These are phyloP conservation scores for Chelon auratus DNA, from an alignment of 2,797 vertebrate genomes.

Conservation along the genomic window DNA sequence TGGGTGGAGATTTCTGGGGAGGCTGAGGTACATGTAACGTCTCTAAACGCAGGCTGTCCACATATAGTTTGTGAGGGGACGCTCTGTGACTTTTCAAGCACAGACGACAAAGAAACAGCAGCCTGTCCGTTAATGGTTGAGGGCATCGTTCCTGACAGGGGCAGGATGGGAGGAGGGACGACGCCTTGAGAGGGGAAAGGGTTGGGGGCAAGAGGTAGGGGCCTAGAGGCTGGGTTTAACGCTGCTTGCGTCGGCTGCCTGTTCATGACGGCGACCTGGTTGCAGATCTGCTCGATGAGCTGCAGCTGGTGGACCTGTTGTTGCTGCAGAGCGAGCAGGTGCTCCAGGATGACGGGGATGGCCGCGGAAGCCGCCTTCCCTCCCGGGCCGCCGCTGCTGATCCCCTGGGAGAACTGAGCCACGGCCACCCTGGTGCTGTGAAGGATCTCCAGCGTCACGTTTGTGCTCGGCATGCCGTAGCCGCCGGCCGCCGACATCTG, in stretches of 20 bases:
- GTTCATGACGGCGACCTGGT: constrained; percentile 95
- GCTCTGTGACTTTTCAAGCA: constrained; percentile 83
- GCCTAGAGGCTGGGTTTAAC: constrained; percentile 82
- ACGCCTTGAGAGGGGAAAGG: constrained; percentile 86
- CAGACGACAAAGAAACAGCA: constrained; percentile 74
- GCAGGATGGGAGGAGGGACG: constrained; percentile 83
- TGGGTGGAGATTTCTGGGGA: constrained; percentile 76
- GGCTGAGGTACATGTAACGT: constrained; percentile 77
- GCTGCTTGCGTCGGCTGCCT: constrained; percentile 86
- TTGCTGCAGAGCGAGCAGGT: constrained; percentile 94
- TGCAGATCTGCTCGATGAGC: constrained; percentile 98
- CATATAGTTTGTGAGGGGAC: constrained; percentile 82
- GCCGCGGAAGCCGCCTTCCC: constrained; percentile 84
- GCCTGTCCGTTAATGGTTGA: constrained; percentile 83
- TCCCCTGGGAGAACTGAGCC: constrained; percentile 94
- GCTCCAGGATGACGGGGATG: constrained; percentile 95
- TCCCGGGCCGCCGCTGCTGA: constrained; percentile 59
- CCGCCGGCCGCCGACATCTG: constrained; percentile 77
- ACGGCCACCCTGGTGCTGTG: constrained; percentile 97
- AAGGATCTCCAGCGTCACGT: constrained; percentile 96
- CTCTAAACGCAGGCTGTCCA: constrained; percentile 80
- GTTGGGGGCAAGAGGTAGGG: constrained; percentile 74
- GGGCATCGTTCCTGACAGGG: constrained; percentile 86
- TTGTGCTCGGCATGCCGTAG: constrained; percentile 92
- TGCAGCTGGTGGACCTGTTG: constrained; percentile 98